Conservation (phyloP, 2,797 vertebrate species). For the Sebastes oblongus region DNA sequence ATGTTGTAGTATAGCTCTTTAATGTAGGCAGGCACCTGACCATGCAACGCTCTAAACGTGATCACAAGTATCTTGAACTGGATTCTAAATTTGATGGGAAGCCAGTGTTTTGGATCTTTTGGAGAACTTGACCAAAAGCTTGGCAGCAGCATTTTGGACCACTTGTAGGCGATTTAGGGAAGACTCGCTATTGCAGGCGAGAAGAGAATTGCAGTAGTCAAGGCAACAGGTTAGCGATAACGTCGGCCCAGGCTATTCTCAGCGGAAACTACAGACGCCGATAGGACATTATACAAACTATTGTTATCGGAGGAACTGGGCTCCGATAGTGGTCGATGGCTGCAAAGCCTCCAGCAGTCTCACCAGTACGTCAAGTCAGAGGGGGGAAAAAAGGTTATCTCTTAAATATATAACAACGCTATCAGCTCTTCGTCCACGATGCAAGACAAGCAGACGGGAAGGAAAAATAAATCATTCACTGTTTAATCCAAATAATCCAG, state of each 20-base stretch:
- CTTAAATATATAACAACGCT: too few relatives aligned
- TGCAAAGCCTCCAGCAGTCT: too few relatives aligned
- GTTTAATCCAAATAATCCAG: too few relatives aligned
- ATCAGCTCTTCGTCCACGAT: too few relatives aligned
- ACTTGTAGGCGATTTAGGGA: not conserved
- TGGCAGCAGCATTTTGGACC: not conserved
- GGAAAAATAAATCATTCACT: too few relatives aligned
- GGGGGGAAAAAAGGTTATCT: too few relatives aligned
- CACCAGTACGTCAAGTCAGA: too few relatives aligned
- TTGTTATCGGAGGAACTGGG: too few relatives aligned
- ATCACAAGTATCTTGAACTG: not conserved
- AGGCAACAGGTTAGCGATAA: not conserved
- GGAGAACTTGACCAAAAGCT: not conserved
- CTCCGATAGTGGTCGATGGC: too few relatives aligned
- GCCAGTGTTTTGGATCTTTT: not conserved
- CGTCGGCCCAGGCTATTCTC: not conserved
- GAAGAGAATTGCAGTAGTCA: not conserved
- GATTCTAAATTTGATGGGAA: not conserved
- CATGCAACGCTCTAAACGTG: not conserved
- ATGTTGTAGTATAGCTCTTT: not conserved
- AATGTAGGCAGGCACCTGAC: not conserved
- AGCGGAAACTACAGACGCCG: not conserved
- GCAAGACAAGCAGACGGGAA: too few relatives aligned
- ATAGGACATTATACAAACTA: too few relatives aligned
- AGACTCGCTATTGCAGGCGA: not conserved